These are phyloP conservation scores for Urocitellus parryii DNA, from an alignment of 2,113 vertebrate genomes.

Conservation along the genomic window DNA sequence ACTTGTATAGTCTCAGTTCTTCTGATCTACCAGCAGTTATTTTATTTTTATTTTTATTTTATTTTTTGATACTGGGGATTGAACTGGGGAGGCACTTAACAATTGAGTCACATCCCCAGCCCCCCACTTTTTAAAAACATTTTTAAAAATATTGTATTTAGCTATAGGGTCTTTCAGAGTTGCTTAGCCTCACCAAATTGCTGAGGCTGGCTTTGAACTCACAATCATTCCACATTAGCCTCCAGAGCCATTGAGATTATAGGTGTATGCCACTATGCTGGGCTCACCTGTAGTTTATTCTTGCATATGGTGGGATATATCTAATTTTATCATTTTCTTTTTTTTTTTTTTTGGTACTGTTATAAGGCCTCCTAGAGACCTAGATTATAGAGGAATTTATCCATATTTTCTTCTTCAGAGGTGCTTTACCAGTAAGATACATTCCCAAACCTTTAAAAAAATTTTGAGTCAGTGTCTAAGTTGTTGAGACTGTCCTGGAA, in stretches of 20 bases:
- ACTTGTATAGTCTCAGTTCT: conserved; percentile 1
- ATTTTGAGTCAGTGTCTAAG: not conserved
- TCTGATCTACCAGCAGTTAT: not conserved
- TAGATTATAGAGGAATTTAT: not conserved
- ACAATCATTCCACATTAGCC: too few species aligned
- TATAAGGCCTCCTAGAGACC: not conserved
- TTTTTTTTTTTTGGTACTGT: not conserved
- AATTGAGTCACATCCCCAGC: too few species aligned
- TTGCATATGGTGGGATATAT: not conserved
- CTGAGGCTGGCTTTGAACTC: too few species aligned
- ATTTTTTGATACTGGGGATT: too few species aligned
- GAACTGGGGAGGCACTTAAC: too few species aligned
- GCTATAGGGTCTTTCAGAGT: too few species aligned
- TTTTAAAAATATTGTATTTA: too few species aligned
- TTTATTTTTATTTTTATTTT: not conserved
- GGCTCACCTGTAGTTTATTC: conserved; percentile 9
- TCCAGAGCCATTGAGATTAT: too few species aligned
- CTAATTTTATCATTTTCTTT: not conserved
- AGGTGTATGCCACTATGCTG: too few species aligned
- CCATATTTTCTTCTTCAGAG: not conserved
- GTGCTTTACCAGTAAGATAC: not conserved
- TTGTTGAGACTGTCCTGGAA: not conserved
- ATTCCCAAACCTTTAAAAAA: not conserved
- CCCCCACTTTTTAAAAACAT: too few species aligned
- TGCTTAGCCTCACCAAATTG: too few species aligned